These are phyloP conservation scores for Taenioides sp. DNA, from an alignment of 2,797 vertebrate genomes.

Conservation along the genomic window DNA sequence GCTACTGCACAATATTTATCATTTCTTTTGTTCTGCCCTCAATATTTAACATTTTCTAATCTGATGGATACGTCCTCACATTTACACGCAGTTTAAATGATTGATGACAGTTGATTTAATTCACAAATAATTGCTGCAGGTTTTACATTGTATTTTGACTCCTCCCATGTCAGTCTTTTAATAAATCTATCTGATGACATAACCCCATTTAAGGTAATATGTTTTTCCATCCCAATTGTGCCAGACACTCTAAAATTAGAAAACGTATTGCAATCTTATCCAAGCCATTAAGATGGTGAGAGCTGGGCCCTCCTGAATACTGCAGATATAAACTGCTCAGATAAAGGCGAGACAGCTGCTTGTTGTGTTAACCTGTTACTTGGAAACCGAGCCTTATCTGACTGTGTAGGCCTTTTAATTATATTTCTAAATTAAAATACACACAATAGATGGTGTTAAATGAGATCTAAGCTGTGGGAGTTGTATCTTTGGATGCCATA, in stretches of 20 bases:
- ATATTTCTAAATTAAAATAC: neutral
- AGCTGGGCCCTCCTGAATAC: neutral
- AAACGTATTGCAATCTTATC: neutral
- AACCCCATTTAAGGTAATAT: neutral
- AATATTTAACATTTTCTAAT: too few relatives aligned
- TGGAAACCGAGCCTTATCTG: conserved; percentile 5
- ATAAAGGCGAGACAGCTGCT: neutral
- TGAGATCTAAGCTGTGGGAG: neutral
- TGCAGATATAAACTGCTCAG: neutral
- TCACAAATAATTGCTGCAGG: neutral
- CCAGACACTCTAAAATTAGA: neutral
- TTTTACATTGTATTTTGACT: neutral
- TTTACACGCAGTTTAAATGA: too few relatives aligned
- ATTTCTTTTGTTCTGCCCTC: too few relatives aligned
- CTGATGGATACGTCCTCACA: too few relatives aligned
- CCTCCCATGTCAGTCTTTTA: neutral
- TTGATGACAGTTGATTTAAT: neutral
- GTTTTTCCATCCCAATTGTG: too few relatives aligned
- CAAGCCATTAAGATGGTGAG: neutral
- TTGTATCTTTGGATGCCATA: neutral
- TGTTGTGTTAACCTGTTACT: conserved; percentile 2
- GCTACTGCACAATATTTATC: too few relatives aligned
- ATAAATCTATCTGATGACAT: neutral
- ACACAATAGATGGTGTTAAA: neutral
- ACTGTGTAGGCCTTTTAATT: neutral